Percentiles rank a stretch among this genome's conserved stretches.
These are phyloP conservation scores for Darevskia mixta DNA, from an alignment of 2,797 vertebrate genomes.

Conservation along the genomic window DNA sequence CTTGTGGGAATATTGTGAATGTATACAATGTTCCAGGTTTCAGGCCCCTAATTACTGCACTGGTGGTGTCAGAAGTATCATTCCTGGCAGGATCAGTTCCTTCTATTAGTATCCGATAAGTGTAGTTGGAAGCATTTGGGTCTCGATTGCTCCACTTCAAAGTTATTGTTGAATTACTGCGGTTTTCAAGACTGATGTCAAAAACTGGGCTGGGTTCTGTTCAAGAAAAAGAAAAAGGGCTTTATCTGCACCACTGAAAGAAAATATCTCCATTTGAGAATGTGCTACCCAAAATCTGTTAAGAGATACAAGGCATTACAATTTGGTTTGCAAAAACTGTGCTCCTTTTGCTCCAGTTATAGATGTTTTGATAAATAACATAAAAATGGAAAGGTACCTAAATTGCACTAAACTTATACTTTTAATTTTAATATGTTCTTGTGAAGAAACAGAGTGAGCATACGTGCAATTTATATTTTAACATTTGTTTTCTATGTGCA, in stretches of 20 bases:
- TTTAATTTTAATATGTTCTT: not conserved
- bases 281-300: not conserved
- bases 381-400: too few relatives aligned
- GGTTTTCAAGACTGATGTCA: not conserved
- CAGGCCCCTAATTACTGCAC: not conserved
- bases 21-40: not conserved
- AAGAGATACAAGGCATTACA: not conserved
- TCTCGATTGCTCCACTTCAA: not conserved
- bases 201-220: not conserved
- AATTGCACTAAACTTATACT: not conserved
- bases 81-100: not conserved
- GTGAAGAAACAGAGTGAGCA: not conserved
- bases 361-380: too few relatives aligned
- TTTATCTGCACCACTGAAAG: not conserved
- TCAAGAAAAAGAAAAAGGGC: not conserved
- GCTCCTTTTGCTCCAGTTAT: too few relatives aligned
- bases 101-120: not conserved
- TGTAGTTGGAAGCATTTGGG: not conserved
- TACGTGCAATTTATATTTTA: too few relatives aligned
- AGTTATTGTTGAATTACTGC: not conserved
- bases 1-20: not conserved
- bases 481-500: not conserved
- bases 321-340: not conserved
- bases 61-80: not conserved
- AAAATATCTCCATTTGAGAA: not conserved